Evolutionary conservation across 2,113 vertebrate genomes (phyloP).

Genomic region (Monopterus albus): DNA sequence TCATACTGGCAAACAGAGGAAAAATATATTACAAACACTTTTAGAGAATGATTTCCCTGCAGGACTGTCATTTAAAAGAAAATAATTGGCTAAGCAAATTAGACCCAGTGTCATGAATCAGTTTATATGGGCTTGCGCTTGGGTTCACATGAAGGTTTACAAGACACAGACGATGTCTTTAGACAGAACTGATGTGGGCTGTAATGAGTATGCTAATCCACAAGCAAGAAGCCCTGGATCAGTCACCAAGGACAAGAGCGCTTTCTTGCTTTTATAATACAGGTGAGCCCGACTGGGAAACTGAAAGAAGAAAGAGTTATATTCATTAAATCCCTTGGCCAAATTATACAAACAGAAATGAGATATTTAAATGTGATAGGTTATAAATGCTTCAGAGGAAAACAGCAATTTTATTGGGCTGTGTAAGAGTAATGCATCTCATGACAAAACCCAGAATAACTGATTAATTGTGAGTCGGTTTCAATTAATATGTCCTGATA

Average conservation of each 20-base stretch:
- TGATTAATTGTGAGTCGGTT: conserved; percentile 45
- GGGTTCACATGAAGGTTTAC: conserved; percentile 10
- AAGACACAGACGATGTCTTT: background rate
- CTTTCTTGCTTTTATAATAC: conserved; percentile 11
- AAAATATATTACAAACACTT: background rate
- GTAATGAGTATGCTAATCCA: conserved; percentile 44
- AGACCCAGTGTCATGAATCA: conserved; percentile 2
- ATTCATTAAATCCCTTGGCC: background rate
- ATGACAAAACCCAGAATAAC: conserved; percentile 33
- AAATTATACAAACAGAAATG: conserved; percentile 14
- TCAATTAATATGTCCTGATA: conserved; percentile 53
- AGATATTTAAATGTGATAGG: conserved; percentile 22
- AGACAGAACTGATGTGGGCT: conserved; percentile 24
- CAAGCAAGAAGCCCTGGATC: conserved; percentile 19
- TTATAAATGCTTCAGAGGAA: background rate
- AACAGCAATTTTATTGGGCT: conserved; percentile 8
- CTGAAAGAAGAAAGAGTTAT: background rate
- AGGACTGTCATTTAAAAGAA: background rate
- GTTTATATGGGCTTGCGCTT: conserved; percentile 18
- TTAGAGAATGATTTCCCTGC: background rate
- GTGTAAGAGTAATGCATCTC: conserved; percentile 3
- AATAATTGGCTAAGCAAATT: conserved; percentile 27
- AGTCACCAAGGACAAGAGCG: conserved; percentile 3
- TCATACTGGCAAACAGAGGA: background rate
- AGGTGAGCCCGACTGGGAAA: background rate